phyloP scores from a whole-genome alignment of 2,113 vertebrate genomes.

The Aythya baeri region DNA sequence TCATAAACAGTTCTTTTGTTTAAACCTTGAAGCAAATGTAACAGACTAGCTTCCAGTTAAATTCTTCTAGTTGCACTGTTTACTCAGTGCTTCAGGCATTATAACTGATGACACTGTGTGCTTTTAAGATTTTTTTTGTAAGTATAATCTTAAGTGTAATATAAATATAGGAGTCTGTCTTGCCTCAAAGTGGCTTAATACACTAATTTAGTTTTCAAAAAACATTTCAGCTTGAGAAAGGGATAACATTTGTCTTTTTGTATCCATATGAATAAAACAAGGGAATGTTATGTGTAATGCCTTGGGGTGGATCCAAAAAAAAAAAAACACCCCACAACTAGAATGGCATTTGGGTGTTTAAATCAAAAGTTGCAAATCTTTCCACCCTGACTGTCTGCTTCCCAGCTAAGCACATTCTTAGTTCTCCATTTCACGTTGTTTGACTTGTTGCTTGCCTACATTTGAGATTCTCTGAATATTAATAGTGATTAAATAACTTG shows the following conservation, averaged over 20 bases:
- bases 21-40: not conserved
- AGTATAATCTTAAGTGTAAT: slow-evolving; percentile 26
- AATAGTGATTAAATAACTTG: not conserved
- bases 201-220: slow-evolving; percentile 46
- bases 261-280: slow-evolving; percentile 33
- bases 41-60: slow-evolving; percentile 29
- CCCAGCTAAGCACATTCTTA: not conserved
- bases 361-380: not conserved
- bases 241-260: slow-evolving; percentile 5
- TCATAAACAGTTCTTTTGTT: slow-evolving; percentile 34
- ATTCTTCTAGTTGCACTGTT: slow-evolving; percentile 24
- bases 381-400: not conserved
- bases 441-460: not conserved
- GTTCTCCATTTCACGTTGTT: not conserved
- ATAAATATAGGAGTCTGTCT: slow-evolving; percentile 72
- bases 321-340: not conserved
- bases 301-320: not conserved
- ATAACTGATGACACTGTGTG: slow-evolving; percentile 13
- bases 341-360: not conserved
- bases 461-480: not conserved
- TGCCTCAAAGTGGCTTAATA: slow-evolving; percentile 50
- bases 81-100: slow-evolving; percentile 22
- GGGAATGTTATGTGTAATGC: not conserved
- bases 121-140: slow-evolving; percentile 48
- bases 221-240: slow-evolving; percentile 48